Evolutionary conservation across 2,888 invertebrate genomes (phyloP).

Genomic region (Aleiodes testaceus): DNA sequence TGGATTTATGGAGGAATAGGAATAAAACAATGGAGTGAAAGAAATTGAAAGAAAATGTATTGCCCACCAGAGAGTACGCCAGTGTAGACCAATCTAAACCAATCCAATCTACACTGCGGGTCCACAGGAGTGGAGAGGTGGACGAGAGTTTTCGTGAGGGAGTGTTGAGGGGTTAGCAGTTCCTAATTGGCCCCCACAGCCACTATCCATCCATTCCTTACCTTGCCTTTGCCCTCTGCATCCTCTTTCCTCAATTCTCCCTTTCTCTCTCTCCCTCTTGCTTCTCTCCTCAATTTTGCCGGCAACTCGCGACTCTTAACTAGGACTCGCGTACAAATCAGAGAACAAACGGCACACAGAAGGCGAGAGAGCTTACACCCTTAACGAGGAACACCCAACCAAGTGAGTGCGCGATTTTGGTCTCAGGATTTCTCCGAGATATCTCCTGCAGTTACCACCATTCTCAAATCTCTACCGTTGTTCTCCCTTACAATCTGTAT

Average conservation of each 20-base stretch:
- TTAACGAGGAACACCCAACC: conserved; percentile 51
- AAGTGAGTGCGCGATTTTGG: conserved; percentile 28
- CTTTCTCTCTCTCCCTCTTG: conserved; percentile 31
- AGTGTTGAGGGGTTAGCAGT: conserved; percentile 62
- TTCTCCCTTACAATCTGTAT: conserved; percentile 20
- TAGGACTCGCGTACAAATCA: conserved; percentile 56
- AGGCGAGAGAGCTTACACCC: conserved; percentile 51
- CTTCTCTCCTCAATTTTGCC: not conserved
- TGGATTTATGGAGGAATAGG: not conserved
- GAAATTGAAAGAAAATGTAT: conserved; percentile 29
- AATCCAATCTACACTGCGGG: conserved; percentile 67
- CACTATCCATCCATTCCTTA: conserved; percentile 59
- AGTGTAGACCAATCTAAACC: conserved; percentile 63
- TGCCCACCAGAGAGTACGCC: conserved; percentile 55
- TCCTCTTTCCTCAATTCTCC: not conserved
- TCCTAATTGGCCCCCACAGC: conserved; percentile 66
- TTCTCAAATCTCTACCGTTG: not conserved
- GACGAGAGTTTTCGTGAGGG: conserved; percentile 34
- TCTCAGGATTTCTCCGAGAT: conserved; percentile 33
- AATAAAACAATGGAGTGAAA: not conserved
- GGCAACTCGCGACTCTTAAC: conserved; percentile 59
- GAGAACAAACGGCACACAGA: conserved; percentile 54
- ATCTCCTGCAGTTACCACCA: conserved; percentile 37
- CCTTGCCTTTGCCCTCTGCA: conserved; percentile 44
- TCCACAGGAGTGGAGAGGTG: conserved; percentile 54